Evolutionary conservation across 2,888 invertebrate species (phyloP), one percentile per base, ranked within the genome.

Genomic region (Tromatobia lineatoria): DNA sequence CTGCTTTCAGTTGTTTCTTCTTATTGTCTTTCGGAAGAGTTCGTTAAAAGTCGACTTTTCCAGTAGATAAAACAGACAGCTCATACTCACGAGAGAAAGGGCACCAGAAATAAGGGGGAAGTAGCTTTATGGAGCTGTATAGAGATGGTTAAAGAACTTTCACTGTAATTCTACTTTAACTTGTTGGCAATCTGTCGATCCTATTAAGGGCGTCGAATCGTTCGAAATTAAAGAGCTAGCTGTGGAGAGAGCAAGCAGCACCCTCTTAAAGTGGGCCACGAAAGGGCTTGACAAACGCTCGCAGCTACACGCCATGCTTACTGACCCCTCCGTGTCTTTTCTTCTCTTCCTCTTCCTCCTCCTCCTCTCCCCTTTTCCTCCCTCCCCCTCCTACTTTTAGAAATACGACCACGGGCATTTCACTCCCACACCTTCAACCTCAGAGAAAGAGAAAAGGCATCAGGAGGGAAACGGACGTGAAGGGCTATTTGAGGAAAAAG

Each of bases 401-500:
- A n/a, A 6, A 29, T 74, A 45, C 52, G 29, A 66, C 78, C 74
- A 80, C 70, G 75, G 70, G 71, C 79, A 52, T 83, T 83, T 76
- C 66, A 59, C 75, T 66, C 45, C 45, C 45, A 18, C 71, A n/a
- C 71, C 61, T 69, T 66, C 42, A 67, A 80, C 74, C 59, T 34
- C 61, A 34, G 82, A 70, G 73, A 67, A 69, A 42, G 80, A 52
- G 83, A 77, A 82, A 83, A 73, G 64, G 74, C 85, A 80, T 76
- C n/a, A 74, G 67, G 73, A 71, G 75, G 82, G 70, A 74, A 82
- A 61, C 75, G 50, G 73, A 81, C 61, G 69, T 82, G 82, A 78
- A 85, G 86, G 90, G 88, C 89, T 91, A 90, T 91, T 92, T 90
- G 90, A 89, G 90, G 88, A 89, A 90, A 89, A 88, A 67, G 25